Evolutionary conservation across 2,888 invertebrate species (phyloP).

Genomic region (Erannis defoliaria): DNA sequence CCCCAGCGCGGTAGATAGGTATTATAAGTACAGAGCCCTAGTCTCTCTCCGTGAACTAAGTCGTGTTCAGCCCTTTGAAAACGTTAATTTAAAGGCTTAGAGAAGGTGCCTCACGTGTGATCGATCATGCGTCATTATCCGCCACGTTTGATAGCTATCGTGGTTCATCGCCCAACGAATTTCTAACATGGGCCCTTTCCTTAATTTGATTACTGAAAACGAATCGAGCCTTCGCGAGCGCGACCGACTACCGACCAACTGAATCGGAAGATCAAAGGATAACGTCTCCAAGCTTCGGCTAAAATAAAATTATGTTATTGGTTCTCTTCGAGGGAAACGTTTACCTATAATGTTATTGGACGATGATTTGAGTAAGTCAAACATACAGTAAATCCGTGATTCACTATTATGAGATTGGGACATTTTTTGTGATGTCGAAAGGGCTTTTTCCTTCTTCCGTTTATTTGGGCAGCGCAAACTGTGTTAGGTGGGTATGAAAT

Average conservation of each 20-base stretch:
- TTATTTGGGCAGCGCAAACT: constrained; percentile 37
- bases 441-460: constrained; percentile 34
- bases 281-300: constrained; percentile 62
- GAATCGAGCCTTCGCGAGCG: constrained; percentile 57
- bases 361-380: constrained; percentile 47
- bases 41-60: constrained; percentile 19
- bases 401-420: constrained; percentile 42
- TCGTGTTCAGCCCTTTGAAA: constrained; percentile 29
- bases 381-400: constrained; percentile 43
- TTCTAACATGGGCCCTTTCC: constrained; percentile 60
- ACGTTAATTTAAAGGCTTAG: constrained; percentile 31
- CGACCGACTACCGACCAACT: constrained; percentile 58
- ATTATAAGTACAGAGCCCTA: background rate
- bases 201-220: constrained; percentile 66
- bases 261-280: constrained; percentile 69
- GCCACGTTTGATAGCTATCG: constrained; percentile 57
- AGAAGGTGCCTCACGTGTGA: constrained; percentile 46
- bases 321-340: constrained; percentile 50
- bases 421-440: constrained; percentile 36
- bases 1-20: no score
- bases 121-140: constrained; percentile 59
- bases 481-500: constrained; percentile 36
- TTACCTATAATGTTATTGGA: constrained; percentile 50
- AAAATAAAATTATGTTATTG: constrained; percentile 65
- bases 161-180: constrained; percentile 62